phyloP scores from a whole-genome alignment of 2,888 invertebrate genomes.

The Rhimphoctona megacephalus region DNA sequence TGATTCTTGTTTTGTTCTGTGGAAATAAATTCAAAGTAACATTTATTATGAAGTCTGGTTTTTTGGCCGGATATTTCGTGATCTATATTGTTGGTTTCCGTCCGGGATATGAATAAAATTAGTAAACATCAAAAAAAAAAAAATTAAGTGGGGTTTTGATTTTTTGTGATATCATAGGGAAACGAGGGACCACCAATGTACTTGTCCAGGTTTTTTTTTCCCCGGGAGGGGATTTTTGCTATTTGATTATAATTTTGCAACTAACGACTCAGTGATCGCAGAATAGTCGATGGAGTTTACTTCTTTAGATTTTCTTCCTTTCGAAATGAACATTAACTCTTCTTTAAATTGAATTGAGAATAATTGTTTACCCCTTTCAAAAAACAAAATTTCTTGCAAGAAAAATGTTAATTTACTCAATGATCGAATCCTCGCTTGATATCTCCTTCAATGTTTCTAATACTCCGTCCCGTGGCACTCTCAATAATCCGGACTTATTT shows the following conservation, averaged over 20 bases:
- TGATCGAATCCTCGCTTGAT: not conserved
- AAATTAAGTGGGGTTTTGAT: too few relatives aligned
- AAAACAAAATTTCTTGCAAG: not conserved
- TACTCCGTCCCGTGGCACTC: not conserved
- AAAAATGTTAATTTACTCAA: not conserved
- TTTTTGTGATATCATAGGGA: too few relatives aligned
- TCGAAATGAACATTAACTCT: not conserved
- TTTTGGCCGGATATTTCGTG: too few relatives aligned
- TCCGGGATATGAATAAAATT: too few relatives aligned
- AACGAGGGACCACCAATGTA: too few relatives aligned
- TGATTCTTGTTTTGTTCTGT: too few relatives aligned
- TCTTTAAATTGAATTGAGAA: not conserved
- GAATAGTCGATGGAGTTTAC: not conserved
- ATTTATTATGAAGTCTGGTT: too few relatives aligned
- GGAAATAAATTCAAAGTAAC: too few relatives aligned
- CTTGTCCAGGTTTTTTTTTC: too few relatives aligned
- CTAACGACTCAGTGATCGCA: not conserved
- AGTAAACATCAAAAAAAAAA: too few relatives aligned
- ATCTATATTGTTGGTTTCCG: too few relatives aligned
- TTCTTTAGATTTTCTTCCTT: not conserved
- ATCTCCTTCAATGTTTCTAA: not conserved
- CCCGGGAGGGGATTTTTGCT: too few relatives aligned
- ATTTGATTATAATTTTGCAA: not conserved
- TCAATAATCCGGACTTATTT: not conserved
- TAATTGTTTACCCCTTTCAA: not conserved